phyloP scores from a whole-genome alignment of 2,113 vertebrate species.

The Myiagra hebetior region DNA sequence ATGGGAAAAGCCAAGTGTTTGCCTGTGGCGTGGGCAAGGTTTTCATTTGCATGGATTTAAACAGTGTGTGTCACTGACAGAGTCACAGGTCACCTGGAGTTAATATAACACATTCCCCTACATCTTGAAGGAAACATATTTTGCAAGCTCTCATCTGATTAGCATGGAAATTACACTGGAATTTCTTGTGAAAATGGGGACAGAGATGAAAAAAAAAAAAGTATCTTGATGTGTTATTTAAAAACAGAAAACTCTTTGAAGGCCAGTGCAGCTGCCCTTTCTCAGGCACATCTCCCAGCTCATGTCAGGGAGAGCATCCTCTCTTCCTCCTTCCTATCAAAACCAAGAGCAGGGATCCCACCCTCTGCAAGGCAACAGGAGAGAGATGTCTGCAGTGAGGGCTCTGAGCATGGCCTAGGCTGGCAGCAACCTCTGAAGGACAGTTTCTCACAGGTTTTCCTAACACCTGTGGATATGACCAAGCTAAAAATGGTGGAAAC shows the following conservation, averaged over 20 bases:
- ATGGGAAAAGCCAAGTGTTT: background rate
- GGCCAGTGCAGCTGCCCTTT: background rate
- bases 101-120: background rate
- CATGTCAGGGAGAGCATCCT: background rate
- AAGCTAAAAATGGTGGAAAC: background rate
- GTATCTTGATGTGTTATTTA: background rate
- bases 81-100: background rate
- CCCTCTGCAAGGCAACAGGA: background rate
- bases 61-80: background rate
- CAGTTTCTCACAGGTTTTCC: background rate
- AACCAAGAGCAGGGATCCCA: background rate
- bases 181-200: background rate
- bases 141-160: slow-evolving; percentile 15
- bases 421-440: background rate
- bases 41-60: slow-evolving; percentile 1
- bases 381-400: background rate
- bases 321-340: background rate
- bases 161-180: slow-evolving; percentile 5
- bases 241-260: background rate
- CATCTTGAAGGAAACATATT: background rate
- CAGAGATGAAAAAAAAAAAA: background rate
- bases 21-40: background rate
- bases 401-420: background rate
- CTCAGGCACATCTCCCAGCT: background rate
- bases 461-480: background rate